Conservation (phyloP, 2,888 invertebrate genomes). For the Pristionchus fissidentatus region DNA sequence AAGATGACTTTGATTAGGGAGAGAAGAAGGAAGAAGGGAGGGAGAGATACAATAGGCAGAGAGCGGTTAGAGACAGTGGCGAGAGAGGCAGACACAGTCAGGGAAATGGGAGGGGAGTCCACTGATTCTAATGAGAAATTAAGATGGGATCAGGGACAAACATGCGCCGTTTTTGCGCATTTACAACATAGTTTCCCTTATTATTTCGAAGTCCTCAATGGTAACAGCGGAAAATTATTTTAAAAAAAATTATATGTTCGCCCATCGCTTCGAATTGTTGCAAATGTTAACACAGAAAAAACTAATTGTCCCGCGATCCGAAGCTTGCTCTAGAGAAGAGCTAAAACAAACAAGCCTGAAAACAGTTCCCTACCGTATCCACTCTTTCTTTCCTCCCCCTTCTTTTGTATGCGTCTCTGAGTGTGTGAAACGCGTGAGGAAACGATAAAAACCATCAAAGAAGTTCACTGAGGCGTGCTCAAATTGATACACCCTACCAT, state of each 20-base stretch:
- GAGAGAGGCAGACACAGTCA: neutral
- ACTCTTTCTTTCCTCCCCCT: neutral
- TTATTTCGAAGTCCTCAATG: too few species aligned
- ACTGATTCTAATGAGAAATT: too few species aligned
- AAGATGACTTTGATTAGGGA: conserved; percentile 45
- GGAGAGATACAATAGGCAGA: conserved; percentile 3
- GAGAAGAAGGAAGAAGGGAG: neutral
- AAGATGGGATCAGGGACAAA: too few species aligned
- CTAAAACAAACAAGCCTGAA: too few species aligned
- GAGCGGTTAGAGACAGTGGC: neutral
- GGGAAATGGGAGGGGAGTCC: neutral
- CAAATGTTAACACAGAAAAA: too few species aligned
- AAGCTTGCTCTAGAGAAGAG: too few species aligned
- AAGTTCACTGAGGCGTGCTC: conserved; percentile 17
- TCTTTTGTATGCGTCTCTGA: neutral
- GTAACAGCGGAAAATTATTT: too few species aligned
- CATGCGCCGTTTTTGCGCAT: too few species aligned
- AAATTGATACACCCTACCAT: neutral
- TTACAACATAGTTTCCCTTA: too few species aligned
- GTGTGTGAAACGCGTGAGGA: neutral
- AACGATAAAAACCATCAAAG: conserved; percentile 39
- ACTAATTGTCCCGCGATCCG: too few species aligned
- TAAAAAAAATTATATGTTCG: too few species aligned
- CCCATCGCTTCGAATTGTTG: too few species aligned
- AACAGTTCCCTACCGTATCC: neutral